phyloP scores from a whole-genome alignment of 2,888 invertebrate genomes.

The Hetaerina titia region DNA sequence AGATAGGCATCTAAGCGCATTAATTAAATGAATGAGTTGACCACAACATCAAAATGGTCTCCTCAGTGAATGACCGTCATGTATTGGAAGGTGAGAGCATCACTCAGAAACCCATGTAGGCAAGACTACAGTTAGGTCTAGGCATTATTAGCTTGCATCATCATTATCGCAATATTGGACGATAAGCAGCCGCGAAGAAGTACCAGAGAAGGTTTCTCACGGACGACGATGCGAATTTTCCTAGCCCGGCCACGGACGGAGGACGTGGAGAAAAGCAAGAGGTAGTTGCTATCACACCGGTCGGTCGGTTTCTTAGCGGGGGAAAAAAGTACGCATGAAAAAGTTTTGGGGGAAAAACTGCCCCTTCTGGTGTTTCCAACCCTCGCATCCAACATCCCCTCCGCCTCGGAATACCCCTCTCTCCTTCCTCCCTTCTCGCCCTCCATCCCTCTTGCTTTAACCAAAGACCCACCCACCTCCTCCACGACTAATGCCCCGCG shows the following conservation, averaged over 20 bases:
- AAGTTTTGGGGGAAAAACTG: conserved; percentile 12
- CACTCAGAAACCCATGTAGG: too few relatives aligned
- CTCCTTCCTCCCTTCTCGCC: background rate
- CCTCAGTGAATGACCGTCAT: too few relatives aligned
- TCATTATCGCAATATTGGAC: too few relatives aligned
- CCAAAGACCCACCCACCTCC: background rate
- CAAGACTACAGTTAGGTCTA: too few relatives aligned
- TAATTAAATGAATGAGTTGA: too few relatives aligned
- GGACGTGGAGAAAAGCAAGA: background rate
- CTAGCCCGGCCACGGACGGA: background rate
- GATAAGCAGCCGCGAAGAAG: too few relatives aligned
- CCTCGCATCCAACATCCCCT: background rate
- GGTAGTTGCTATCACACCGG: background rate
- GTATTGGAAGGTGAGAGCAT: too few relatives aligned
- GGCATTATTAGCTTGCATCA: too few relatives aligned
- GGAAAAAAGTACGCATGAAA: background rate
- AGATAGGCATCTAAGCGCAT: too few relatives aligned
- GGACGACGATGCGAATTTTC: background rate
- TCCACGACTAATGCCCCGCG: conserved; percentile 5
- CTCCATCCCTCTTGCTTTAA: too few relatives aligned
- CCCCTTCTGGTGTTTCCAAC: conserved; percentile 35
- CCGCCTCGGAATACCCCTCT: background rate
- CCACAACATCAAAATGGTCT: too few relatives aligned
- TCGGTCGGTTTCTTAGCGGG: background rate
- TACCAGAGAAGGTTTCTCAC: background rate